Evolutionary conservation across 2,113 vertebrate genomes (phyloP).

Genomic region (Pardalotus punctatus): DNA sequence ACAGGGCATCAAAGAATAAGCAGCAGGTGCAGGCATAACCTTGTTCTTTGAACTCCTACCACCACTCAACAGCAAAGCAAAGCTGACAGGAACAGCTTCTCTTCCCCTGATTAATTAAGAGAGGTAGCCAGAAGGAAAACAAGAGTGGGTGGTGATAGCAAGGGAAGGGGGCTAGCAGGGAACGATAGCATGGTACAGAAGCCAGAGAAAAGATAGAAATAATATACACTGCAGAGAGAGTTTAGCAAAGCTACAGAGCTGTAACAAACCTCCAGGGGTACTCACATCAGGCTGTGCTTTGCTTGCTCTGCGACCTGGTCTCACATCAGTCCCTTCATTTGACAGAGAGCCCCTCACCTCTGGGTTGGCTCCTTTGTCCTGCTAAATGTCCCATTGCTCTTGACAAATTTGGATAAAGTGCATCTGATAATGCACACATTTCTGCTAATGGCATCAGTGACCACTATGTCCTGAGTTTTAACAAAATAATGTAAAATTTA

Average conservation of each 20-base stretch:
- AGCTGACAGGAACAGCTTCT: background rate
- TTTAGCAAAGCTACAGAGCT: background rate
- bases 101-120: background rate
- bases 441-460: background rate
- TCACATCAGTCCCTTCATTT: background rate
- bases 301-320: background rate
- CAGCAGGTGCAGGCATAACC: background rate
- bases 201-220: background rate
- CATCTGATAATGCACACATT: background rate
- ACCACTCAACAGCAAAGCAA: background rate
- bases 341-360: background rate
- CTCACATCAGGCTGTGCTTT: background rate
- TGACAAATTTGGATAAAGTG: background rate
- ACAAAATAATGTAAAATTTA: background rate
- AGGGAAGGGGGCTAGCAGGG: background rate
- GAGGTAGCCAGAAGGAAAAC: background rate
- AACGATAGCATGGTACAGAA: background rate
- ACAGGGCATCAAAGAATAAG: background rate
- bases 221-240: background rate
- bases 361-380: background rate
- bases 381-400: background rate
- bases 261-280: background rate
- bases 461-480: background rate
- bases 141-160: background rate
- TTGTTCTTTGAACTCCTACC: constrained; percentile 13